These are phyloP conservation scores for Osmerus eperlanus DNA, from an alignment of 2,113 vertebrate genomes.

Conservation along the genomic window DNA sequence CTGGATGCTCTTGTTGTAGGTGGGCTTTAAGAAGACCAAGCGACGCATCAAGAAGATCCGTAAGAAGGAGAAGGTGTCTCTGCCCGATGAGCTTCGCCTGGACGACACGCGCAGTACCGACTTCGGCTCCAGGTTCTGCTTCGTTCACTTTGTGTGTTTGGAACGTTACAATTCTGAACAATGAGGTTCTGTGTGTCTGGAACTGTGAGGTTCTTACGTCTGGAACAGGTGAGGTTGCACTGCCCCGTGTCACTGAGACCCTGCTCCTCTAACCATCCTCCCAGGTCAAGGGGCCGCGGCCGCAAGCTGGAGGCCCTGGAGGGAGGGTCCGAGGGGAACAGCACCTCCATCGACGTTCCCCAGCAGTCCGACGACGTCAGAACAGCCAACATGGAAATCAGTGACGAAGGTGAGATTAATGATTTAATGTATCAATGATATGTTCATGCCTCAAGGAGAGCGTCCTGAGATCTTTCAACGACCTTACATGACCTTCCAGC, in stretches of 20 bases:
- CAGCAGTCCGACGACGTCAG: conserved; percentile 77
- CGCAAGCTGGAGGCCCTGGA: conserved; percentile 41
- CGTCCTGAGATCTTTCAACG: too few relatives aligned
- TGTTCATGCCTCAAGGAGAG: too few relatives aligned
- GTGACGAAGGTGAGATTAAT: conserved; percentile 70
- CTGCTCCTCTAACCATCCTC: not conserved
- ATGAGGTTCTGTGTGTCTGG: too few relatives aligned
- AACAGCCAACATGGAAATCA: conserved; percentile 87
- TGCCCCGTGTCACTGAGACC: too few relatives aligned
- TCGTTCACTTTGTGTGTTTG: not conserved
- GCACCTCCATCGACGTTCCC: not conserved
- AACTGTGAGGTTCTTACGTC: too few relatives aligned
- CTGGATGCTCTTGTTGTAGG: conserved; percentile 35
- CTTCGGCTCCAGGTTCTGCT: conserved; percentile 79
- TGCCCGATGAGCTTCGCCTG: conserved; percentile 55
- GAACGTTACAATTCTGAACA: not conserved
- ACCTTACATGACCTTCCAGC: too few relatives aligned
- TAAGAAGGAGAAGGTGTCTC: conserved; percentile 75
- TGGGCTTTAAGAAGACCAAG: conserved; percentile 85
- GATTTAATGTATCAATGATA: not conserved
- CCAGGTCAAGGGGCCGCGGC: conserved; percentile 71
- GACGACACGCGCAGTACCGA: conserved; percentile 74
- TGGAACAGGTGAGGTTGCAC: too few relatives aligned
- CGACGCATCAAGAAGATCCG: conserved; percentile 81
- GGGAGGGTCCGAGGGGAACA: conserved; percentile 18